These are phyloP conservation scores for Perca flavescens DNA, from an alignment of 2,113 vertebrate genomes.

Conservation along the genomic window DNA sequence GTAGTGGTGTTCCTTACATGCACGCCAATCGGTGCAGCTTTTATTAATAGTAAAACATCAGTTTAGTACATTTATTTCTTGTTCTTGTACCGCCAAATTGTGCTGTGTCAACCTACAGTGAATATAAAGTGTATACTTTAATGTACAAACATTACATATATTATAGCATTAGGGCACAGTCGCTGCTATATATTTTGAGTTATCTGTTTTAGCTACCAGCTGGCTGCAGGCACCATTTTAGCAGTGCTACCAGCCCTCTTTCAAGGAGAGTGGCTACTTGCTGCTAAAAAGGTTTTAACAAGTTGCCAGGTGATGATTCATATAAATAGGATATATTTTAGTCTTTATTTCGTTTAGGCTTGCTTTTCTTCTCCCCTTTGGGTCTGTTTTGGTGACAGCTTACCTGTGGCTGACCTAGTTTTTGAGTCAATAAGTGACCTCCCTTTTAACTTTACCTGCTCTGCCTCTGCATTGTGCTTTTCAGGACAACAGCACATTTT, in stretches of 20 bases:
- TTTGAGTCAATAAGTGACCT: neutral
- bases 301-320: slow-evolving; percentile 24
- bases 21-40: neutral
- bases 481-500: no score
- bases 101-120: neutral
- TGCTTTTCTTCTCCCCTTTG: neutral
- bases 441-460: neutral
- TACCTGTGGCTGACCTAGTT: neutral
- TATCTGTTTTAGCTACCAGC: slow-evolving; percentile 5
- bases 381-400: neutral
- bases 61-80: slow-evolving; percentile 4
- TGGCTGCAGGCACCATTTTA: slow-evolving; percentile 17
- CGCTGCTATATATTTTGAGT: slow-evolving; percentile 4
- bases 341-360: neutral
- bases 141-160: neutral
- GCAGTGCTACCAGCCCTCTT: slow-evolving; percentile 8
- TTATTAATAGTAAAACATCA: neutral
- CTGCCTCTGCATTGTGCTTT: neutral
- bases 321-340: slow-evolving; percentile 51
- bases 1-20: neutral
- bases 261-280: slow-evolving; percentile 39
- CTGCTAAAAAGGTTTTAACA: slow-evolving; percentile 25
- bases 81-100: neutral
- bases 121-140: slow-evolving; percentile 1
- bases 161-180: neutral